Base-by-base conservation (phyloP, 1,140 invertebrate genomes). In the Drosophila quadrilineata region DNA sequence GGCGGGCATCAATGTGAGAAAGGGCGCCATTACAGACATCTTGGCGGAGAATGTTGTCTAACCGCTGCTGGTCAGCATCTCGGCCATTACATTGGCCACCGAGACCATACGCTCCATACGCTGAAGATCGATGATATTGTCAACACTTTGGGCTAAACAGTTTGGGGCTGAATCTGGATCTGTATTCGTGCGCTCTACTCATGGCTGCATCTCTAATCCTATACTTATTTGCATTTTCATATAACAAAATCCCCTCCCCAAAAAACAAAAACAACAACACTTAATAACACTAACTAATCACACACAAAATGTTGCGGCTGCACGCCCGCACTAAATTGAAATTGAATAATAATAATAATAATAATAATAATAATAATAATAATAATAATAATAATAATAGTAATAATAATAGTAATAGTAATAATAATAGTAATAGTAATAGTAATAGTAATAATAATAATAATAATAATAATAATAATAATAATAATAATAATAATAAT, bases 121-220 rank as follows among this genome's bases (percentile, higher is more conserved):
- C n/a, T 99, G 57, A 99, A 99, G 91, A 99, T 99, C 86, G 99
- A 99, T 91, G 99, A 99, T 91, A 99, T 99, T 91, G 94, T 89
- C 46, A 89, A 89, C 21, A 89, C 88, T 33, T 79, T 87, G 43
- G 60, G 72, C 66, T 89, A 89, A 79, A 43, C 58, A 54, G 36
- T 57, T 29, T n/a, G n/a, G n/a, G n/a, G n/a, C n/a, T n/a, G 12
- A 54, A 33, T 29, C 28, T 10, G 3, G 6, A 41, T 48, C 24
- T 58, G 41, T 66, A 60, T 38, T 59, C 40, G 56, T 53, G 56
- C 48, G 24, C 28, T 52, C 29, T 38, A n/a, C n/a, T n/a, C n/a
- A n/a, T n/a, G 29, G 38, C 35, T 41, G 65, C 63, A 66, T 58
- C n/a, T n/a, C n/a, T n/a, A 56, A 33, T 62, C 65, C 68, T 72